Percentiles rank a stretch among this genome's conserved stretches.
Evolutionary conservation across 2,797 vertebrate genomes (phyloP).

Genomic region (Tapera naevia): DNA sequence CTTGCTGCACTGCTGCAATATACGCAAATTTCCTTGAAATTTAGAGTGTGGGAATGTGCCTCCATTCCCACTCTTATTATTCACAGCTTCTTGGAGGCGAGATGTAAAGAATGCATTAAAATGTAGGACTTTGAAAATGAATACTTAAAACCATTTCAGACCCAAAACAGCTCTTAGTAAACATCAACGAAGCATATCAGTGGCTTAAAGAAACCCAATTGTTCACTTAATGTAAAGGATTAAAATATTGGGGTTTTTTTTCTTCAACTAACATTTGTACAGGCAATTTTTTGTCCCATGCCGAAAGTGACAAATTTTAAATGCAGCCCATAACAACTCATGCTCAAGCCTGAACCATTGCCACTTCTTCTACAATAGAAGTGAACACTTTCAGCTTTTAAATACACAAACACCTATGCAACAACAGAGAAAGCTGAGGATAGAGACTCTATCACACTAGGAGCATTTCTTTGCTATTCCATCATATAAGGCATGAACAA

Average conservation of each 20-base stretch:
- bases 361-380: slow-evolving; percentile 11
- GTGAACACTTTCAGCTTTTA: slow-evolving; percentile 7
- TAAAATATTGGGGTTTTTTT: background rate
- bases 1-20: background rate
- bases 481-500: background rate
- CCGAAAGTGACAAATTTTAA: background rate
- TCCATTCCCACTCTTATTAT: background rate
- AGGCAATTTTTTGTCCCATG: background rate
- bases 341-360: background rate
- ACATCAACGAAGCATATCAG: background rate
- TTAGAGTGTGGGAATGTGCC: background rate
- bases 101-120: background rate
- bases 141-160: background rate
- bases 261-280: background rate
- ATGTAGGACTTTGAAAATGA: background rate
- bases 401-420: background rate
- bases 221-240: background rate
- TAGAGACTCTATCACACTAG: background rate
- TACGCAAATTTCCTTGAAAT: background rate
- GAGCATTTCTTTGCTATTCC: slow-evolving; percentile 26
- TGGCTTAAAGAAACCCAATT: background rate
- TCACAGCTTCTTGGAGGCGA: background rate
- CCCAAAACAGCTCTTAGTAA: background rate
- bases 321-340: background rate
- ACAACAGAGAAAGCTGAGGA: slow-evolving; percentile 13